These are phyloP conservation scores for Phyllotreta striolata DNA, from an alignment of 2,888 invertebrate genomes.

Conservation along the genomic window DNA sequence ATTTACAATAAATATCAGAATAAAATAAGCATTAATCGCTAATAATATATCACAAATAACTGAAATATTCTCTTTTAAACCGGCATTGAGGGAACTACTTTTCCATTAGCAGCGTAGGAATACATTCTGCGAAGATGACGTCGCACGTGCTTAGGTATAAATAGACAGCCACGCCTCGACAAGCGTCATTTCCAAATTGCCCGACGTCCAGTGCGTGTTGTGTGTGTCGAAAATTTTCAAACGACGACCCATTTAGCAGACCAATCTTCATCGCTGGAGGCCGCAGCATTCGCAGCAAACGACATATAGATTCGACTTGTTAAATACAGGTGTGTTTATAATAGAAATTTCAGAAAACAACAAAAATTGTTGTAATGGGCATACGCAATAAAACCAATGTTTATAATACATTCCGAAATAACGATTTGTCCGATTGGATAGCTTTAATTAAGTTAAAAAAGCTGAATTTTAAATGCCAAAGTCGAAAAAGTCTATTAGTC, in stretches of 20 bases:
- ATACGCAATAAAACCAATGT: constrained; percentile 37
- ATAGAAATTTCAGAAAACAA: constrained; percentile 41
- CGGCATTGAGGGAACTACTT: constrained; percentile 45
- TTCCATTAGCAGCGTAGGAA: constrained; percentile 49
- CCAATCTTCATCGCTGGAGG: background rate
- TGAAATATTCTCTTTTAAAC: background rate
- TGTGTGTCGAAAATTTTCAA: constrained; percentile 32
- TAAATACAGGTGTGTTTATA: constrained; percentile 51
- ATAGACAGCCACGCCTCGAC: constrained; percentile 39
- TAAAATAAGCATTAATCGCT: too few relatives aligned
- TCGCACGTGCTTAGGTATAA: constrained; percentile 45
- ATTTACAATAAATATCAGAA: too few relatives aligned
- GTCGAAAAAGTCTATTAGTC: constrained; percentile 69
- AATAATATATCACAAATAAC: background rate
- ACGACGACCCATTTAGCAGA: background rate
- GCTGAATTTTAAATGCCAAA: constrained; percentile 65
- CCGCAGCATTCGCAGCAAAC: constrained; percentile 22
- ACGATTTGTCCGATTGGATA: constrained; percentile 71
- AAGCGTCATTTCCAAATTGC: constrained; percentile 38
- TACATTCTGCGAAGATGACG: constrained; percentile 40
- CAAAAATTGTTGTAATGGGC: constrained; percentile 49
- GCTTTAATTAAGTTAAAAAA: constrained; percentile 71
- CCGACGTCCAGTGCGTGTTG: constrained; percentile 30
- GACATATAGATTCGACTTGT: constrained; percentile 16
- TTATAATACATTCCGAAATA: constrained; percentile 59